Percentiles rank a stretch among this genome's conserved stretches.
Conservation (phyloP, 2,888 invertebrate species). For the Heliconius charithonia region DNA sequence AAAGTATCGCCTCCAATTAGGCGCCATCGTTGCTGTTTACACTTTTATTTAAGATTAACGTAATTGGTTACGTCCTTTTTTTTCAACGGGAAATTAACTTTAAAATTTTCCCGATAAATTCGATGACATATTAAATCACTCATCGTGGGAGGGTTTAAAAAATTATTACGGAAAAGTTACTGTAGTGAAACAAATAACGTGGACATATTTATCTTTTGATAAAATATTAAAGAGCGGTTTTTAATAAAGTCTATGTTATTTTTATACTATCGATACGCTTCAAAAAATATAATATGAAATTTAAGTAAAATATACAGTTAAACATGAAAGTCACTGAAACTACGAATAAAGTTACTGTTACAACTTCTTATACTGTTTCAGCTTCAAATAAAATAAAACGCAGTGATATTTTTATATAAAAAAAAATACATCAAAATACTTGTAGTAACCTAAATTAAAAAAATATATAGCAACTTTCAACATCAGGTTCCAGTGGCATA, state of each 20-base stretch:
- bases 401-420: no score
- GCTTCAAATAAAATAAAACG: background rate
- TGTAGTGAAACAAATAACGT: background rate
- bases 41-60: constrained; percentile 60
- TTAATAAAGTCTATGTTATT: background rate
- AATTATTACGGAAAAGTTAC: background rate
- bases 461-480: background rate
- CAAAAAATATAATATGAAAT: background rate
- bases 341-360: background rate
- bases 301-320: no score
- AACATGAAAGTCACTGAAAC: no score
- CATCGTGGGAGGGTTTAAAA: background rate
- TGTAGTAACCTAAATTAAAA: background rate
- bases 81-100: background rate
- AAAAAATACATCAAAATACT: background rate
- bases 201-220: constrained; percentile 5
- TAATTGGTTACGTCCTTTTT: constrained; percentile 11
- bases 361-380: background rate
- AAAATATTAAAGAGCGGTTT: background rate
- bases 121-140: constrained; percentile 13
- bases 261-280: background rate
- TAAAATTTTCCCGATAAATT: background rate
- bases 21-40: constrained; percentile 62
- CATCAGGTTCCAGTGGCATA: constrained; percentile 59
- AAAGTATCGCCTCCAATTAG: constrained; percentile 63